These are phyloP conservation scores for Mustelus asterias DNA, from an alignment of 2,113 vertebrate genomes.

Conservation along the genomic window DNA sequence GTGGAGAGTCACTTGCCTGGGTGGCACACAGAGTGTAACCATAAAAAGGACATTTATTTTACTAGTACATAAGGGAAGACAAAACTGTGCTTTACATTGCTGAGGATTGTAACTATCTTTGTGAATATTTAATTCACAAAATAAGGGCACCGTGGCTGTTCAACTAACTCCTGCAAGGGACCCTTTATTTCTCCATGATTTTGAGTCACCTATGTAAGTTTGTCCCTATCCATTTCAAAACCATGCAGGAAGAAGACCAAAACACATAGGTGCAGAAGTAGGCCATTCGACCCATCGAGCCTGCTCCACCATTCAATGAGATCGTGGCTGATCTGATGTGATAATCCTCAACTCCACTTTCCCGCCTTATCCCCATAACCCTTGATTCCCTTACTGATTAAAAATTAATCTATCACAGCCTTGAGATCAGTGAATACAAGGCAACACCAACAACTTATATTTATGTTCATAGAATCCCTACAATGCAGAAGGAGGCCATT, in stretches of 20 bases:
- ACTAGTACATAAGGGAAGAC: background rate
- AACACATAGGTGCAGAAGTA: too few species aligned
- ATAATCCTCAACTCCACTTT: too few species aligned
- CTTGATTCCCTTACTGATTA: too few species aligned
- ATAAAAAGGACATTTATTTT: background rate
- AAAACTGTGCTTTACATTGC: background rate
- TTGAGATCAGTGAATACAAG: too few species aligned
- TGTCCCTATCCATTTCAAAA: background rate
- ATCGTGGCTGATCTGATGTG: too few species aligned
- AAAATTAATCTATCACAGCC: too few species aligned
- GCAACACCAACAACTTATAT: too few species aligned
- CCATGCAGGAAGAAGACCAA: background rate
- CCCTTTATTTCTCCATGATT: background rate
- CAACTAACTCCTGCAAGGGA: background rate
- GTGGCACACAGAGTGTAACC: background rate
- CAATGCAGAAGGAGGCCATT: too few species aligned
- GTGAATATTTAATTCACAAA: background rate
- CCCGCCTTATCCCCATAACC: too few species aligned
- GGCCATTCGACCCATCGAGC: too few species aligned
- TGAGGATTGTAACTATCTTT: background rate
- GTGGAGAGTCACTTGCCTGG: background rate
- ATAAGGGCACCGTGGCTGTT: background rate
- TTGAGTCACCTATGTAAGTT: background rate
- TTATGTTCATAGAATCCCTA: too few species aligned
- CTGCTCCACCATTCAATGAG: too few species aligned